Evolutionary conservation across 2,113 vertebrate species (phyloP), one percentile per base, ranked within the genome.

Genomic region (Hippoglossus stenolepis): DNA sequence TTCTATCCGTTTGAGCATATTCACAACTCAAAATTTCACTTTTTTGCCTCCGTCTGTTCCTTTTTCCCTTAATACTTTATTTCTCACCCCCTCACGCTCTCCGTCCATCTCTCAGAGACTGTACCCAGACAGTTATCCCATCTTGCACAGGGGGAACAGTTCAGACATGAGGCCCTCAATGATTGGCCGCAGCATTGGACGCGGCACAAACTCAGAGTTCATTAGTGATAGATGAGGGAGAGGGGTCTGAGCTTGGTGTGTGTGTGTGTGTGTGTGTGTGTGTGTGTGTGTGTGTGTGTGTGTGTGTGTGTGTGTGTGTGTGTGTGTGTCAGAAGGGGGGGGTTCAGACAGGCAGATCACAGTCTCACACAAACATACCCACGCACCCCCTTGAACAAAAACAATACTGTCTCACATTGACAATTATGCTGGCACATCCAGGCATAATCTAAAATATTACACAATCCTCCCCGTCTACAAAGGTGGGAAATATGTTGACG

Each of bases 371-470:
- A 90, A 90, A 90, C 88, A 91, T 83, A 87, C 62, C 78, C 80
- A 81, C 84, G 85, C 76, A 89, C 63, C 82, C 82, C 63, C 83
- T 70, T 85, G 82, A 88, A 89, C 86, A 91, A 90, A 89, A 87
- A 86, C 82, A 93, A 91, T 88, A 82, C 73, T 69, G 81, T 93
- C 84, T 91, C 85, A 82, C 82, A 87, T 66, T 40, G 75, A 69
- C 70, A 90, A 87, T 82, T 76, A 87, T 15, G 23, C 57, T 31
- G 11, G 62, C 69, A 83, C 80, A 75, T 73, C 63, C 49, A 75
- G 64, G 62, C 63, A 74, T 75, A 54, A 54, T 54, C 51, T 54
- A 21, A 81, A 71, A 83, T 53, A 89, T 84, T 78, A 84, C 47
- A 89, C 75, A 86, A 80, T 63, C 26, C 26, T 38, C 58, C 63